These are phyloP conservation scores for Vombatus ursinus DNA, from an alignment of 2,113 vertebrate genomes.

Conservation along the genomic window DNA sequence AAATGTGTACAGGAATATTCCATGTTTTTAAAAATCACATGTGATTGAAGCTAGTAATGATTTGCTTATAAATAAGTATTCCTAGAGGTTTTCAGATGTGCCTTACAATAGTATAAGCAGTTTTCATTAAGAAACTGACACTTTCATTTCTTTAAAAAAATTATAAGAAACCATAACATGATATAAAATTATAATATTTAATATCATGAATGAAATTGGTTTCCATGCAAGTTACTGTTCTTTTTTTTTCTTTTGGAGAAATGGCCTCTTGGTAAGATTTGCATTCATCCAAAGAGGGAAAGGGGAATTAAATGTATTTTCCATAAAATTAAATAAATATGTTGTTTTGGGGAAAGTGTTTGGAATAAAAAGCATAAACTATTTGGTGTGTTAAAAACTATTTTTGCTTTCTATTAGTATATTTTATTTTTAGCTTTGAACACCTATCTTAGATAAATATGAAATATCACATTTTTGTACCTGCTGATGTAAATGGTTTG, in stretches of 20 bases:
- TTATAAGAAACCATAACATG: constrained; percentile 5
- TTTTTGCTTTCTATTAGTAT: constrained; percentile 28
- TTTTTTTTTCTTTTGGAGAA: constrained; percentile 67
- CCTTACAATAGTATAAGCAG: constrained; percentile 65
- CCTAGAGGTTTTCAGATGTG: constrained; percentile 67
- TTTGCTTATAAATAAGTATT: constrained; percentile 44
- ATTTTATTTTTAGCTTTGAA: constrained; percentile 43
- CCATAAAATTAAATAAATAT: neutral
- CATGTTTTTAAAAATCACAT: constrained; percentile 51
- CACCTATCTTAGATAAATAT: constrained; percentile 13
- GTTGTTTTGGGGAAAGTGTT: constrained; percentile 29
- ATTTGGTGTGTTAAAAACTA: neutral
- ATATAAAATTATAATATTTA: neutral
- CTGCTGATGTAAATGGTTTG: constrained; percentile 36
- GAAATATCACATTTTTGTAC: constrained; percentile 19
- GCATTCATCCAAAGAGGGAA: constrained; percentile 22
- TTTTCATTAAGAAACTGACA: constrained; percentile 63
- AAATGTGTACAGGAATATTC: constrained; percentile 53
- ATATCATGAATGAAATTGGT: constrained; percentile 33
- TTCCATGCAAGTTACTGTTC: constrained; percentile 56
- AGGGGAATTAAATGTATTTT: neutral
- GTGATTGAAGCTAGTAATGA: constrained; percentile 46
- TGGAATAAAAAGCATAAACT: constrained; percentile 13
- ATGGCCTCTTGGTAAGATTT: constrained; percentile 48
- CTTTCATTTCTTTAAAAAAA: constrained; percentile 51